Percentiles rank a stretch among this genome's conserved stretches.
Evolutionary conservation across 2,888 invertebrate species (phyloP).

Genomic region (Cephus spinipes): DNA sequence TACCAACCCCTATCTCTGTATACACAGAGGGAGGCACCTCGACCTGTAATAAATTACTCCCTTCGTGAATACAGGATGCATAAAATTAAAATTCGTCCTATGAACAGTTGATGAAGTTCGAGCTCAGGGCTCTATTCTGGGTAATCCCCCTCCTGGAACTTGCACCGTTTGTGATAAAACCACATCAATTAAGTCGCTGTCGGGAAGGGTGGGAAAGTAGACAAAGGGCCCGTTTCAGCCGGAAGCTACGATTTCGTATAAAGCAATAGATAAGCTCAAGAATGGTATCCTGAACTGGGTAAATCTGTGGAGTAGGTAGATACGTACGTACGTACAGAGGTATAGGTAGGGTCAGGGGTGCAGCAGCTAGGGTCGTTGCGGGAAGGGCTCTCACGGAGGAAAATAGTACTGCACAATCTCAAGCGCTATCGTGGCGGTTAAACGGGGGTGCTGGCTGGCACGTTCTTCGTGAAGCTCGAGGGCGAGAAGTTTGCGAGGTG

Average conservation of each 20-base stretch:
- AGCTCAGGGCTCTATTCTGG: not conserved
- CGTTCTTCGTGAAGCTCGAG: not conserved
- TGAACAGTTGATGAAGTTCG: slow-evolving; percentile 1
- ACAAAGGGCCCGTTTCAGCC: not conserved
- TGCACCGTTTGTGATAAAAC: slow-evolving; percentile 9
- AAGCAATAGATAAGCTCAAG: slow-evolving; percentile 1
- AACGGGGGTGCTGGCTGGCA: not conserved
- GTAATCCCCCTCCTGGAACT: not conserved
- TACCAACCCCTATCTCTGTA: too few species aligned
- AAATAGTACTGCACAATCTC: slow-evolving; percentile 1
- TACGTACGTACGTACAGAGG: too few species aligned
- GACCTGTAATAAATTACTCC: slow-evolving; percentile 32
- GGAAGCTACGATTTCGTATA: not conserved
- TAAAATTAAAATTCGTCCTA: slow-evolving; percentile 32
- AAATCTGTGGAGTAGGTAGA: not conserved
- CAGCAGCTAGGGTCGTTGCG: too few species aligned
- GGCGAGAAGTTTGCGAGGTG: not conserved
- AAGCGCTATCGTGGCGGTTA: not conserved
- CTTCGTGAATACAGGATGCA: slow-evolving; percentile 26
- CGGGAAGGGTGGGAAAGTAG: slow-evolving; percentile 6
- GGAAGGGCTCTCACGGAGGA: not conserved
- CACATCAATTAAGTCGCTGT: slow-evolving; percentile 29
- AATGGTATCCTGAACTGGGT: not conserved
- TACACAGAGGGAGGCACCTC: not conserved
- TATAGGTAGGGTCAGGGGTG: too few species aligned